Base-by-base conservation (phyloP, 2,888 invertebrate genomes). In the Eupithecia inturbata region DNA sequence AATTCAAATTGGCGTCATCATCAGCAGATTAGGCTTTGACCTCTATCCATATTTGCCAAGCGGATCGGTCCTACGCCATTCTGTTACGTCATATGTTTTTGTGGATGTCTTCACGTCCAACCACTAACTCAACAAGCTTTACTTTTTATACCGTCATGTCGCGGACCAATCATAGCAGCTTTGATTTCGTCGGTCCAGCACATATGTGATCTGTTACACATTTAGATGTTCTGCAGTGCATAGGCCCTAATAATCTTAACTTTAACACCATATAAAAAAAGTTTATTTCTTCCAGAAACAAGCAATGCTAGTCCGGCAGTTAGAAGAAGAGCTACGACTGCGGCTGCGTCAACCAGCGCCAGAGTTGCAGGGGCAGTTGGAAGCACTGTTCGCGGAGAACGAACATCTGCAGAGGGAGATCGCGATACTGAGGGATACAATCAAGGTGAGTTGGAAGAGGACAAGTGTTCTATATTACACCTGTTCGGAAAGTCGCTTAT, bases 381-480 rank as follows among this genome's bases (percentile, higher is more conserved):
- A 99, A 92, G 97, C 97, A 70, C 95, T 99, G 79, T 98, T 97
- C 91, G 97, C 97, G 68, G 99, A 99, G 91, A 98, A 99, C 89
- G 99, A 99, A 93, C 98, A 98, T 88, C 96, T 99, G 84, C 97
- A 97, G 84, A 96, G 98, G 83, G 98, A 98, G 95, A 98, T 98
- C 82, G 97, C 98, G 80, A 98, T 98, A 90, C 95, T 99, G 83
- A 96, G 98, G 78, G 98, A 99, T 89, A 98, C 98, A 75, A 98
- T 98, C 89, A 98, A 98, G 96, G 97, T 97, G 72, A 66, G 53
- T 33, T 19, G 36, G 22, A 64, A 36, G 4, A 10, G 22, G 22
- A 64, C 10, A 33, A 63, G 28, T 19, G 31, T 16, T 45, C n/a
- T 49, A 49, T n/a, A n/a, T 2, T 49, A n/a, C n/a, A n/a, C 7